Evolutionary conservation across 2,113 vertebrate species (phyloP), one percentile per base, ranked within the genome.

Genomic region (Trichechus manatus): DNA sequence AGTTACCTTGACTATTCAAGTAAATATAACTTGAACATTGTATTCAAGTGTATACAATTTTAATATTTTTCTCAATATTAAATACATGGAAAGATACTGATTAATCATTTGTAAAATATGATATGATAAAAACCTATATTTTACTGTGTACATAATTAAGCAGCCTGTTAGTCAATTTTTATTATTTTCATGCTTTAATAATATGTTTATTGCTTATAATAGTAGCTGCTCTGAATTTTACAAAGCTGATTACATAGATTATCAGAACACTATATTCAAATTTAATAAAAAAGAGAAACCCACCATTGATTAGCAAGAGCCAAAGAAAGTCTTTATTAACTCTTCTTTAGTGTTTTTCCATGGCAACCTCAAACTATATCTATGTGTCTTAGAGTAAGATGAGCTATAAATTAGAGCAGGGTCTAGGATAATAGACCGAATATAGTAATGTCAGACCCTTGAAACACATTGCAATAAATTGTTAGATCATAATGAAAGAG

Each of bases 31-130:
- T 72, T n/a, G 33, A 72, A 17, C 17, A 72, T 36, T n/a, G 68
- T 81, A 63, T n/a, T 86, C 39, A 78, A 78, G 13, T 50, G 64
- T 75, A 75, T 87, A 39, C 13, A 87, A 39, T 74, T 39, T 39
- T 39, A 36, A 42, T 39, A 74, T 23, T 39, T 25, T 66, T 3
- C 23, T 95, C 33, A 66, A 36, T 86, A 56, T 68, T 89, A 68
- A 66, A 64, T 64, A n/a, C 17, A 64, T 63, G 31, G 14, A 68
- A 81, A 96, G 17, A 22, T 93, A 87, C 1, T 87, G 8, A 93
- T 64, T 91, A 63, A 85, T 92, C 25, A 70, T 59, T 95, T 93
- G 17, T 80, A 87, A 85, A 89, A 72, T 82, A 72, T 56, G 6
- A 44, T 3, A 83, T 36, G 50, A 33, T 79, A 77, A 77, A 96